Evolutionary conservation across 2,113 vertebrate species (phyloP), one percentile per base, ranked within the genome.

Genomic region (Ictidomys tridecemlineatus): DNA sequence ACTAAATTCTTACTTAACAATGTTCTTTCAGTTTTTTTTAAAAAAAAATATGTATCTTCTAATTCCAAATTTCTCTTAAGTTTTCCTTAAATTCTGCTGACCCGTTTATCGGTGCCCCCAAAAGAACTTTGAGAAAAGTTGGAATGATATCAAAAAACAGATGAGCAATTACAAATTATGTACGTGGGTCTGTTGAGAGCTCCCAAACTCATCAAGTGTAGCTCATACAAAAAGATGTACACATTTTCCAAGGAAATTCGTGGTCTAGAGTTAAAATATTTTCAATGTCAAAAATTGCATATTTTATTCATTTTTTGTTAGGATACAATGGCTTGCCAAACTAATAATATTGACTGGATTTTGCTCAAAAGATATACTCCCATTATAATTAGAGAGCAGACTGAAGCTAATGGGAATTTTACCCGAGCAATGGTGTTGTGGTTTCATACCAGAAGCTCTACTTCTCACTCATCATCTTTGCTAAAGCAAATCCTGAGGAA

Each of bases 21-120:
- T 56, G 42, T n/a, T 85, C 92, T 80, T 63, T 73, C 8, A 51
- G 24, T 2, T 63, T 73, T 63, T 73, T 80, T 96, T 39, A 39
- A 39, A 83, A 84, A 53, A 56, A 83, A 48, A 39, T 37, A 51
- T 82, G 61, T 86, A 39, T 61, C 48, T 84, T 82, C 45, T 56
- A 85, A 58, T 87, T 96, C 13, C 14, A 83, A 28, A 17, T 96
- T 85, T 91, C 42, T 85, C n/a, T 96, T 85, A 79, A 70, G 34
- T 42, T 73, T 86, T 82, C 1, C 45, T 53, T 91, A 95, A 89
- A 88, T 88, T 85, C 67, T 69, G 20, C 89, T 69, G 26, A 63
- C 17, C 12, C 28, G 58, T 93, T 93, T 61, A 61, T 58, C n/a
- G 12, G 34, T 80, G 20, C 58, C 18, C 22, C 22, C 12, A 34